A percentile compares a stretch with the other conserved stretches of the same genome.
Evolutionary conservation across 2,113 vertebrate genomes (phyloP).

Genomic region (Verasper variegatus): DNA sequence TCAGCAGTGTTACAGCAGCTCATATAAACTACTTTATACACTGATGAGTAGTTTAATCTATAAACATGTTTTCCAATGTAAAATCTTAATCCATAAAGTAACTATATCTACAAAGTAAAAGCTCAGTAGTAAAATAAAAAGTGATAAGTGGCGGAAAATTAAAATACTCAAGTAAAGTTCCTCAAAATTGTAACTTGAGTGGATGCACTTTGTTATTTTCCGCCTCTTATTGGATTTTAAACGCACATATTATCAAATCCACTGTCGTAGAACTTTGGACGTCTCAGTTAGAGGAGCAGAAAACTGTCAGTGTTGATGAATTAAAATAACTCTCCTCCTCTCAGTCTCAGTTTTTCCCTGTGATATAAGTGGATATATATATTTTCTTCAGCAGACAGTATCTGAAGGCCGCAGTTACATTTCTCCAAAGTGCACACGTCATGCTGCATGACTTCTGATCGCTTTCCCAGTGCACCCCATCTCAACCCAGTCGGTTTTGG

Average conservation of each 20-base stretch:
- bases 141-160: too few relatives aligned
- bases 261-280: background rate
- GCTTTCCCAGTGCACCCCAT: constrained; percentile 60
- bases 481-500: constrained; percentile 56
- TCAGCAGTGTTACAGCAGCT: too few relatives aligned
- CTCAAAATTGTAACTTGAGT: background rate
- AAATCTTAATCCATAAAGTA: too few relatives aligned
- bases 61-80: too few relatives aligned
- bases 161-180: background rate
- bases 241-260: background rate
- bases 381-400: constrained; percentile 20
- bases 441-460: constrained; percentile 63
- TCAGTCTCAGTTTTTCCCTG: background rate
- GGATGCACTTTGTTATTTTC: background rate
- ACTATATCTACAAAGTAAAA: too few relatives aligned
- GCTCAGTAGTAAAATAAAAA: too few relatives aligned
- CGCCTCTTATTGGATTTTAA: background rate
- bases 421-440: constrained; percentile 63
- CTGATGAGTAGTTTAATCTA: too few relatives aligned
- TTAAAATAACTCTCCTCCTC: background rate
- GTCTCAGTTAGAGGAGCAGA: background rate
- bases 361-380: background rate
- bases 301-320: background rate
- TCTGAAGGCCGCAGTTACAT: constrained; percentile 43
- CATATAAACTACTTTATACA: too few relatives aligned